Percentiles rank a stretch among this genome's conserved stretches.
phyloP scores from a whole-genome alignment of 2,797 vertebrate species.

The Gadopsis marmoratus region DNA sequence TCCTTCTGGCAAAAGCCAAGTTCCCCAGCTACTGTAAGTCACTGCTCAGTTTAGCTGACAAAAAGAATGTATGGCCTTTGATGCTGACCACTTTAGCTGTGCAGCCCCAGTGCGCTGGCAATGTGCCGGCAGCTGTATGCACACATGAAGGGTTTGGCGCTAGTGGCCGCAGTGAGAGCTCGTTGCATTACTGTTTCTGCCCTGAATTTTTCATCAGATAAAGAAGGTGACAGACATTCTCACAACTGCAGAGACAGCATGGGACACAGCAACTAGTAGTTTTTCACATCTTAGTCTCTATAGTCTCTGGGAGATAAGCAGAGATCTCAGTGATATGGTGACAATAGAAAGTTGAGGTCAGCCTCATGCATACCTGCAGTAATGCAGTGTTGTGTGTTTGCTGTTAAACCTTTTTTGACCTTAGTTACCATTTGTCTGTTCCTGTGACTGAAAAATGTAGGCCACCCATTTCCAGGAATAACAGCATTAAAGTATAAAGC shows the following conservation, averaged over 20 bases:
- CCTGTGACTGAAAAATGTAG: not conserved
- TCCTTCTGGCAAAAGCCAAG: slow-evolving; percentile 55
- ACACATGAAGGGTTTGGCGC: slow-evolving; percentile 31
- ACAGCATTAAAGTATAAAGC: no score
- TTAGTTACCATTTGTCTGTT: not conserved
- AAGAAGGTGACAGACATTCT: slow-evolving; percentile 1
- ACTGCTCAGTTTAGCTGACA: slow-evolving; percentile 54
- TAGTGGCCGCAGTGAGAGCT: not conserved
- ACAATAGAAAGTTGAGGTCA: slow-evolving; percentile 38
- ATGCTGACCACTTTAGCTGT: slow-evolving; percentile 57
- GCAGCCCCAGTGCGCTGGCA: slow-evolving; percentile 44
- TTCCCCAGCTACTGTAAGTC: slow-evolving; percentile 69
- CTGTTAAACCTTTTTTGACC: not conserved
- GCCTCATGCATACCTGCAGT: not conserved
- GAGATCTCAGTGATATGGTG: slow-evolving; percentile 46
- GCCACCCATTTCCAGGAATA: no score
- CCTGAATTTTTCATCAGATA: slow-evolving; percentile 31
- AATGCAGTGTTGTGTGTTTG: not conserved
- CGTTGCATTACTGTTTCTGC: slow-evolving; percentile 9
- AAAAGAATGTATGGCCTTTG: slow-evolving; percentile 60
- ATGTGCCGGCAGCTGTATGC: slow-evolving; percentile 29
- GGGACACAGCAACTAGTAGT: slow-evolving; percentile 38
- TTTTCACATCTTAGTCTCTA: slow-evolving; percentile 15
- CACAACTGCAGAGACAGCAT: slow-evolving; percentile 15
- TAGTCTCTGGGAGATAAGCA: slow-evolving; percentile 36